Evolutionary conservation across 1,140 invertebrate genomes (phyloP).

Genomic region (Philopotamus ludificatus): DNA sequence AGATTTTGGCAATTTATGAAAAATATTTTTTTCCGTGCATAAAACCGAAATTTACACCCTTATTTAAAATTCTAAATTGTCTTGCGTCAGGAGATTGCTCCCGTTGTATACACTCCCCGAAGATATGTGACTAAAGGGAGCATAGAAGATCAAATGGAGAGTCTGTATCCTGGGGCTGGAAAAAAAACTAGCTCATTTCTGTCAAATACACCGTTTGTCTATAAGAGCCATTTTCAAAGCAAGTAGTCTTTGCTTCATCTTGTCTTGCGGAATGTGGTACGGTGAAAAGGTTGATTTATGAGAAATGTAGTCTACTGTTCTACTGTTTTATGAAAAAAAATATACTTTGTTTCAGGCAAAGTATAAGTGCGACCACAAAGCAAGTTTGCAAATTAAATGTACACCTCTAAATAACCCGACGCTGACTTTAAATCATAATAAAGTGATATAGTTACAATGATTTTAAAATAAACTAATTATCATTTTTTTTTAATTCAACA

Average conservation of each 20-base stretch:
- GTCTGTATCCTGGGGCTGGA: neutral
- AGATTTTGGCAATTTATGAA: neutral
- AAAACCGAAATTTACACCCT: neutral
- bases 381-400: too few relatives aligned
- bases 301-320: too few relatives aligned
- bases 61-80: neutral
- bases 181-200: neutral
- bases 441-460: too few relatives aligned
- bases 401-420: too few relatives aligned
- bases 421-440: too few relatives aligned
- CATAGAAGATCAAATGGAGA: neutral
- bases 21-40: neutral
- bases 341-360: too few relatives aligned
- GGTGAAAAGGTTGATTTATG: neutral
- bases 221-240: neutral
- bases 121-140: neutral
- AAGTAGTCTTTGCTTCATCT: neutral
- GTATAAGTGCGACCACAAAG: too few relatives aligned
- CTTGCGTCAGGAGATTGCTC: neutral
- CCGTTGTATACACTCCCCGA: neutral
- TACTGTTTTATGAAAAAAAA: too few relatives aligned
- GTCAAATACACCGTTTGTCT: neutral
- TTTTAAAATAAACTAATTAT: too few relatives aligned
- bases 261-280: neutral
- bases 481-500: too few relatives aligned